Evolutionary conservation across 2,888 invertebrate genomes (phyloP), one percentile per base, ranked within the genome.

Genomic region (Drosophila hamatofila): DNA sequence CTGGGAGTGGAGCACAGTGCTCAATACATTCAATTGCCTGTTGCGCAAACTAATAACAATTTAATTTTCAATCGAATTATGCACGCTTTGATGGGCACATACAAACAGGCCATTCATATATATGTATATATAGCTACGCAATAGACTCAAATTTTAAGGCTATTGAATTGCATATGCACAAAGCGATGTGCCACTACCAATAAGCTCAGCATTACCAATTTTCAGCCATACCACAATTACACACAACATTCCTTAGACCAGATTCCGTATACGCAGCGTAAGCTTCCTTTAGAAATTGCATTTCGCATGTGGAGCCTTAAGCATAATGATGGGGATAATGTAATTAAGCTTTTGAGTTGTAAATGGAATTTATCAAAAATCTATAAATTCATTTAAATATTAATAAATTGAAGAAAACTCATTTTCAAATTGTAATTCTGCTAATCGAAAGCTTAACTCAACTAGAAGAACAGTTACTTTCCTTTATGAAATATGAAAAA

Each of bases 31-130:
- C 57, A 56, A 67, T 65, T 71, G 77, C 77, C 80, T 77, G 75
- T 79, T 80, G 82, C 68, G 58, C 74, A 78, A 89, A 84, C 89
- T 84, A 88, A 89, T 86, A 86, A 85, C 83, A 85, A 86, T 83
- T 83, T 86, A 73, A 88, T 85, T 89, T 88, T 60, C 75, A 71
- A 83, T 80, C 83, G 77, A 89, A 84, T 89, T 89, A 84, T 76
- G 77, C 72, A 74, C 55, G 72, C 81, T 72, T 66, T 68, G 89
- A 59, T 73, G 61, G 64, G 55, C 68, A 67, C 63, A 59, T 55
- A 41, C 51, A 51, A 8, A 61, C 49, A 63, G 57, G 25, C 58
- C 51, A 56, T 55, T 48, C 21, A 51, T 25, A 63, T 23, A 52
- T 2, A 11, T 11, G 9, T n/a, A 48, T 12, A 0, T 37, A 30